phyloP scores from a whole-genome alignment of 2,113 vertebrate genomes.

The Castor canadensis region DNA sequence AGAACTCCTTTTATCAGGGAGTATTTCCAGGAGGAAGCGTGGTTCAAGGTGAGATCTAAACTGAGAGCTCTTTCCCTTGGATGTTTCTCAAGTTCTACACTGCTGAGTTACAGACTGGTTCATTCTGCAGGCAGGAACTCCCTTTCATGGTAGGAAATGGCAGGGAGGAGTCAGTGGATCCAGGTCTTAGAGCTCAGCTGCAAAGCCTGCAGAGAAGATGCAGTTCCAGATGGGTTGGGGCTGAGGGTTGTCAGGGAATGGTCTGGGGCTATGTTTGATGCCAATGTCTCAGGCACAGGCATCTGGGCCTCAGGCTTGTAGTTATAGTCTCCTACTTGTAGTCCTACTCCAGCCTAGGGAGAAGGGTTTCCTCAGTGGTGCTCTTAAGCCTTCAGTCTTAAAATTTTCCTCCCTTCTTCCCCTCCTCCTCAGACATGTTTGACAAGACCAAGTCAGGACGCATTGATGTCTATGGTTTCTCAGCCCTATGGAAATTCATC shows the following conservation, averaged over 20 bases:
- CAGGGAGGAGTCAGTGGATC: neutral
- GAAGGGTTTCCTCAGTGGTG: neutral
- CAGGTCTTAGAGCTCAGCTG: neutral
- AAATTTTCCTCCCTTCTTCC: neutral
- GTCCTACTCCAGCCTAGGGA: neutral
- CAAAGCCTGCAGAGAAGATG: neutral
- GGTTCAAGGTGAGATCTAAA: neutral
- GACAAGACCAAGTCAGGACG: conserved; percentile 91
- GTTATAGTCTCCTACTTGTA: neutral
- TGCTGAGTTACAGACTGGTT: neutral
- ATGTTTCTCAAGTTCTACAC: neutral
- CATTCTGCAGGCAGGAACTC: neutral
- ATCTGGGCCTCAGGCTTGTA: neutral
- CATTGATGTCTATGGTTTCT: conserved; percentile 94
- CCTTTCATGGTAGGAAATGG: neutral
- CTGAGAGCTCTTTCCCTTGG: neutral
- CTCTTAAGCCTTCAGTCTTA: neutral
- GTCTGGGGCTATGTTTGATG: neutral
- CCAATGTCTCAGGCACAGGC: neutral
- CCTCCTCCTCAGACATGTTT: conserved; percentile 91
- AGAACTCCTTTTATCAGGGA: neutral
- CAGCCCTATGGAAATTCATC: conserved; percentile 92
- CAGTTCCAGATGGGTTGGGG: neutral
- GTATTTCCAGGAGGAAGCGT: neutral
- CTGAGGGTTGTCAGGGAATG: neutral